A percentile compares a stretch with the other conserved stretches of the same genome.
Evolutionary conservation across 2,797 vertebrate species (phyloP).

Genomic region (Zenarchopterus dispar): DNA sequence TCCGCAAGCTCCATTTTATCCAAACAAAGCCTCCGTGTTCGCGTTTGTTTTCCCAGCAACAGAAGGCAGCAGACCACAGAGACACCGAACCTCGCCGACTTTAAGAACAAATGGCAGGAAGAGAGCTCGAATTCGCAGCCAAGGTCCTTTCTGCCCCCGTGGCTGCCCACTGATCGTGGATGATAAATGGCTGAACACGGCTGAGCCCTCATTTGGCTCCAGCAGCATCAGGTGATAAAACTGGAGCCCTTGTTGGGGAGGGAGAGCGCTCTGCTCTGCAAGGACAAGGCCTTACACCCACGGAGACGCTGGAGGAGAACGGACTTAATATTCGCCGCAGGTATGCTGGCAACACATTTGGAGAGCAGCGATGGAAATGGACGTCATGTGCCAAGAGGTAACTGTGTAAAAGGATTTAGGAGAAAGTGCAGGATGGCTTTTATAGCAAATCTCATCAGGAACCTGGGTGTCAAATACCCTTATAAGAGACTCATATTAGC

Average conservation of each 20-base stretch:
- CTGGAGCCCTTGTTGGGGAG: conserved; percentile 71
- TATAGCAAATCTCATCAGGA: conserved; percentile 15
- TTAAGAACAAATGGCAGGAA: conserved; percentile 72
- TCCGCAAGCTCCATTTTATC: conserved; percentile 15
- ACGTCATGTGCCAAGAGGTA: conserved; percentile 25
- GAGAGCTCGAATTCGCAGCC: conserved; percentile 46
- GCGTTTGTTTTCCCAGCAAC: conserved; percentile 60
- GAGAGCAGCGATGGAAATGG: conserved; percentile 38
- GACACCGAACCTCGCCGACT: conserved; percentile 62
- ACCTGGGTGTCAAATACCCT: conserved; percentile 14
- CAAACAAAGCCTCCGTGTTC: conserved; percentile 50
- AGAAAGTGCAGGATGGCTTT: conserved; percentile 6
- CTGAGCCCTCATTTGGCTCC: conserved; percentile 76
- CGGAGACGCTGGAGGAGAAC: conserved; percentile 49
- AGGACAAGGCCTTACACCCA: conserved; percentile 78
- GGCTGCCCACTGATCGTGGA: conserved; percentile 66
- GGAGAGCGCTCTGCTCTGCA: conserved; percentile 68
- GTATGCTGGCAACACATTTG: conserved; percentile 25
- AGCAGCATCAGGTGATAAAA: conserved; percentile 79
- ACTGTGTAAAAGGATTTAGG: conserved; percentile 12
- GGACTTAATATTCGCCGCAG: conserved; percentile 70
- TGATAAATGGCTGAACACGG: conserved; percentile 79
- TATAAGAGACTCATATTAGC: conserved; percentile 6
- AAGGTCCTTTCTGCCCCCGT: conserved; percentile 78
- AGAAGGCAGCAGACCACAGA: conserved; percentile 53